phyloP scores from a whole-genome alignment of 2,797 vertebrate species.

The Apogon hyalosoma region DNA sequence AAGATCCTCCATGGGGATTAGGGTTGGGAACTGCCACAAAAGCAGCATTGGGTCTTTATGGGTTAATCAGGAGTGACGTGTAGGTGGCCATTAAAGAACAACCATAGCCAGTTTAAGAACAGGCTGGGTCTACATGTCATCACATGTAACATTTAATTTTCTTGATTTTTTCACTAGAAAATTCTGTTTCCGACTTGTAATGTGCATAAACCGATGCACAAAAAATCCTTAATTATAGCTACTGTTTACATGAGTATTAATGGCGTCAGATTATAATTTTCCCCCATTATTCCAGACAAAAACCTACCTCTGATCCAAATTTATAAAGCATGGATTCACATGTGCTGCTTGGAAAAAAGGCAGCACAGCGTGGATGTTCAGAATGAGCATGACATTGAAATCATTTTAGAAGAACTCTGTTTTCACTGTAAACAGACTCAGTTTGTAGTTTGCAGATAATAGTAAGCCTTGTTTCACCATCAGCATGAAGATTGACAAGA shows the following conservation, averaged over 20 bases:
- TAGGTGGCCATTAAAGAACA: no score
- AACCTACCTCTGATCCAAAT: neutral
- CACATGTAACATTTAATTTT: no score
- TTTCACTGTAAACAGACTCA: neutral
- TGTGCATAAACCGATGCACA: no score
- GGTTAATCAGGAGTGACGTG: no score
- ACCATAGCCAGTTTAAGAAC: no score
- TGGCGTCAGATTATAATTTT: neutral
- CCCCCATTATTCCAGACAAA: neutral
- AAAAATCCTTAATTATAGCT: no score
- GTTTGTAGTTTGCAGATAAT: slow-evolving; percentile 11
- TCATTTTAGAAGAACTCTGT: neutral
- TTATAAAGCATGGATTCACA: neutral
- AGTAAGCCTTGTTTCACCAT: neutral
- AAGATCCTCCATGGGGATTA: no score
- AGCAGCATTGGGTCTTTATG: no score
- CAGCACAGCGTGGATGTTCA: neutral
- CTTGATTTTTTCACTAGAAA: no score
- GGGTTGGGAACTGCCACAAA: no score
- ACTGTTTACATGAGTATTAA: neutral
- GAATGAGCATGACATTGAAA: neutral
- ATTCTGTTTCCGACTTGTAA: no score
- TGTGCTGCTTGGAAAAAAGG: neutral
- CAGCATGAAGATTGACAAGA: neutral
- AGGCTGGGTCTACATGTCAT: no score